Conservation (phyloP, 2,797 vertebrate genomes). For the Lemur catta region DNA sequence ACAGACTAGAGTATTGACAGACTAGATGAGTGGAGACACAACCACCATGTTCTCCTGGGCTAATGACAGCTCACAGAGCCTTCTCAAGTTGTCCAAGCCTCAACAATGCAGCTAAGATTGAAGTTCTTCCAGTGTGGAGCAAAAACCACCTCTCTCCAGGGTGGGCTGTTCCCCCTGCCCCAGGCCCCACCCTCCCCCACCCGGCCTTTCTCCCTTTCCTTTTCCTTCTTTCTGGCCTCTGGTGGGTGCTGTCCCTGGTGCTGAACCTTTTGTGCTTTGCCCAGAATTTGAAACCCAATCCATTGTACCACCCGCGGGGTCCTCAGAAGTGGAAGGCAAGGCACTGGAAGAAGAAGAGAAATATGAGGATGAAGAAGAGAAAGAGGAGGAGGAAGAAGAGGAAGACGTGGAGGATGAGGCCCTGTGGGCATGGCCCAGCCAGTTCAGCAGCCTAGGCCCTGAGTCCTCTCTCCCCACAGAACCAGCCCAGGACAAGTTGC, state of each 20-base stretch:
- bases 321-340: conserved; percentile 57
- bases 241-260: conserved; percentile 67
- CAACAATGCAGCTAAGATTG: not conserved
- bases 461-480: conserved; percentile 32
- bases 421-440: conserved; percentile 52
- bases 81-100: not conserved
- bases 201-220: not conserved
- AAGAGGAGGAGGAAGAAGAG: conserved; percentile 24
- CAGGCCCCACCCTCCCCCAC: no score
- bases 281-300: conserved; percentile 64
- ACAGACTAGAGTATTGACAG: not conserved
- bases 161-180: not conserved
- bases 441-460: conserved; percentile 40
- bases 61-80: not conserved
- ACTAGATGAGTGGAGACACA: not conserved
- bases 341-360: conserved; percentile 58
- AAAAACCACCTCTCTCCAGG: not conserved
- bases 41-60: not conserved
- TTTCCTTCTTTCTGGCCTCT: not conserved
- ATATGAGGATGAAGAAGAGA: conserved; percentile 45
- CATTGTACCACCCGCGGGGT: conserved; percentile 18
- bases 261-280: conserved; percentile 68
- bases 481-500: not conserved
- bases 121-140: not conserved
- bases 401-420: conserved; percentile 44